phyloP scores from a whole-genome alignment of 1,140 invertebrate species.

The Dryas iulia region DNA sequence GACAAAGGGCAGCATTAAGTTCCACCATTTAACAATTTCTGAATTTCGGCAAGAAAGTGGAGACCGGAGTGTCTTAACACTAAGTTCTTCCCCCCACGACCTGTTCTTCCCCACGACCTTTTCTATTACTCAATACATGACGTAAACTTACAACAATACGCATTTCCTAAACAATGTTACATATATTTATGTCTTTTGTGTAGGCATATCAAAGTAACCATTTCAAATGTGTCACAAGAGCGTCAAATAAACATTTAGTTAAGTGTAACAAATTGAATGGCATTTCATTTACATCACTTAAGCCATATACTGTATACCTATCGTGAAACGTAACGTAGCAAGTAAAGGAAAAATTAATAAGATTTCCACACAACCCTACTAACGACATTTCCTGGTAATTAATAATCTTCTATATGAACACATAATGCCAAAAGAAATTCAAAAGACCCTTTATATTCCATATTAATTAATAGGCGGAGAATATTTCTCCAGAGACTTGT shows the following conservation, averaged over 20 bases:
- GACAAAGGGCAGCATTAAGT: no score
- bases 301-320: background rate
- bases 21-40: no score
- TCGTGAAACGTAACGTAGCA: background rate
- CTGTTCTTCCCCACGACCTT: no score
- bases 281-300: background rate
- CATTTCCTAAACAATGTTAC: no score
- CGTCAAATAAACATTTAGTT: background rate
- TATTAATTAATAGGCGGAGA: constrained; percentile 20
- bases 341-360: constrained; percentile 5
- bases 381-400: constrained; percentile 12
- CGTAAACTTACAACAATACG: no score
- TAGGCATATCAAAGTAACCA: no score
- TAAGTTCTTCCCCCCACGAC: no score
- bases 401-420: constrained; percentile 19
- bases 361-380: background rate
- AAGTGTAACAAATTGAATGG: background rate
- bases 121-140: no score
- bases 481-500: constrained; percentile 8
- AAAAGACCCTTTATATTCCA: constrained; percentile 19
- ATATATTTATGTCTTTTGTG: no score
- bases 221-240: no score
- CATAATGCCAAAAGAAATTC: constrained; percentile 17
- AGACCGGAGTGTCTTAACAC: no score
- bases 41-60: no score